Conservation (phyloP, 2,888 invertebrate species). For the Hetaerina titia region DNA sequence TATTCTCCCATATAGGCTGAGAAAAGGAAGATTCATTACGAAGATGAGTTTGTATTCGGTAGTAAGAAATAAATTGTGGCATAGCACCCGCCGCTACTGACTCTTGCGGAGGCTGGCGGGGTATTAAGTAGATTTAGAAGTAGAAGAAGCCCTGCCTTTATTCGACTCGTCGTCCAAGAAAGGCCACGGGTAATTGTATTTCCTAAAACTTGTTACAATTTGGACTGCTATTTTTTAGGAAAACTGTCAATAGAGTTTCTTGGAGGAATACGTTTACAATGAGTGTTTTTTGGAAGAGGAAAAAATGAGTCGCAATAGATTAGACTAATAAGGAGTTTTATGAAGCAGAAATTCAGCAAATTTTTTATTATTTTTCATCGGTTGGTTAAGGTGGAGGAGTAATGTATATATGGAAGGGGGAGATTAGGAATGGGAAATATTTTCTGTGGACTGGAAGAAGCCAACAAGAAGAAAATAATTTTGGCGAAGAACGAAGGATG, state of each 20-base stretch:
- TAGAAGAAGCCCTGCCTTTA: neutral
- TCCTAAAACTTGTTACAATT: neutral
- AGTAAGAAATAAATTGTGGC: too few species aligned
- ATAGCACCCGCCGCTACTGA: too few species aligned
- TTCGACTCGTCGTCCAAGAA: neutral
- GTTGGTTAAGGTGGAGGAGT: neutral
- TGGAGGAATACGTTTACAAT: neutral
- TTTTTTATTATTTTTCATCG: slow-evolving; percentile 30
- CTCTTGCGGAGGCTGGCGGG: too few species aligned
- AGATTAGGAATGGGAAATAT: neutral
- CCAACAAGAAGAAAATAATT: neutral
- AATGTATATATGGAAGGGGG: too few species aligned
- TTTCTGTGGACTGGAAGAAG: neutral
- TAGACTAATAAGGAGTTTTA: neutral
- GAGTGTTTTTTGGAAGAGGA: neutral
- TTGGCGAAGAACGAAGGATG: neutral
- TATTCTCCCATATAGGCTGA: too few species aligned
- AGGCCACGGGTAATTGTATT: neutral
- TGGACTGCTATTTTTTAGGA: neutral
- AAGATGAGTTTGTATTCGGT: too few species aligned
- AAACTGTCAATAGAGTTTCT: neutral
- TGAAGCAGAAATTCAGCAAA: neutral
- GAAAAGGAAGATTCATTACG: too few species aligned
- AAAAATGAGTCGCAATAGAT: neutral
- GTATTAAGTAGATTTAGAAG: too few species aligned